Evolutionary conservation across 1,140 invertebrate genomes (phyloP).

Genomic region (Lucilia cuprina): DNA sequence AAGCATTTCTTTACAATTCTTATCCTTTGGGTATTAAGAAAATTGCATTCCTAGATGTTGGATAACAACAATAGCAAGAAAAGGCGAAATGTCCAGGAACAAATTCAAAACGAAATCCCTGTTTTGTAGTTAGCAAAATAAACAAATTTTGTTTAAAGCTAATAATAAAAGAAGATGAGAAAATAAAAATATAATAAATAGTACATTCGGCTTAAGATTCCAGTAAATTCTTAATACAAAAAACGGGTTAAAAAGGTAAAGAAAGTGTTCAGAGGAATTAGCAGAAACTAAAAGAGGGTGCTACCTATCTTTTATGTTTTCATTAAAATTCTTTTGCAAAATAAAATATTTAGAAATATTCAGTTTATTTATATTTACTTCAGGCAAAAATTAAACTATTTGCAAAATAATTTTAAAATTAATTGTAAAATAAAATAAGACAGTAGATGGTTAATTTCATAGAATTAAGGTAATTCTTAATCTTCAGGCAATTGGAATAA

Average conservation of each 20-base stretch:
- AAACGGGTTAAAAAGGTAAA: background rate
- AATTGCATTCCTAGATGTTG: slow-evolving; percentile 28
- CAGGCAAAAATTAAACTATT: no score
- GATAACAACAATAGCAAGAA: background rate
- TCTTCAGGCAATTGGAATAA: no score
- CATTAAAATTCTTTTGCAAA: no score
- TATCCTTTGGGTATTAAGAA: slow-evolving; percentile 35
- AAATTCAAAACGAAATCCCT: slow-evolving; percentile 8
- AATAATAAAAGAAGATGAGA: background rate
- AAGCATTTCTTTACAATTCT: slow-evolving; percentile 24
- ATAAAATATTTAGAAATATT: no score
- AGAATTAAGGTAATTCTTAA: background rate
- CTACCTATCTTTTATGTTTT: no score
- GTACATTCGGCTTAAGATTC: background rate
- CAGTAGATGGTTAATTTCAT: no score
- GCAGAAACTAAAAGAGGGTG: background rate
- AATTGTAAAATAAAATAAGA: no score
- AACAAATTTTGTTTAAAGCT: background rate
- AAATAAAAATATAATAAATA: background rate
- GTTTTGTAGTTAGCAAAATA: slow-evolving; percentile 20
- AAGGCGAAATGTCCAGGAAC: background rate
- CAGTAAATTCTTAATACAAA: background rate
- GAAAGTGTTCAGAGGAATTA: background rate
- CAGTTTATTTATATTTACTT: no score
- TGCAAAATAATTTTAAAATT: no score